Conservation (phyloP, 1,140 invertebrate genomes). For the Orchestia grillus region DNA sequence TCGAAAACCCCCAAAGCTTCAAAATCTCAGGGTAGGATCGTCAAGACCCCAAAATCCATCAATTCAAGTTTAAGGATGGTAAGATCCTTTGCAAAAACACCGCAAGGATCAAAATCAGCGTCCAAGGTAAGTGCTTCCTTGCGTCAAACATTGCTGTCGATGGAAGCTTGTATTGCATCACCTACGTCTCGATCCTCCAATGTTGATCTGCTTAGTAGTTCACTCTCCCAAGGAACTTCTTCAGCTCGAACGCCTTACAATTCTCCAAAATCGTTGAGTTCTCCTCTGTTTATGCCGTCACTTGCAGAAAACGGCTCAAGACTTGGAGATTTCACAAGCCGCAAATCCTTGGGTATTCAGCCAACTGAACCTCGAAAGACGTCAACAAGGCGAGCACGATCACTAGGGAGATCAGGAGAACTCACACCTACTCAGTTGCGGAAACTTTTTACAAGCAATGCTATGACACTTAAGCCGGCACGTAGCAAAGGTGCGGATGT, state of each 20-base stretch:
- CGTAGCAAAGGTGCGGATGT: neutral
- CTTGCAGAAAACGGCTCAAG: slow-evolving; percentile 29
- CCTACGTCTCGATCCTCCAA: neutral
- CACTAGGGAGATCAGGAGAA: neutral
- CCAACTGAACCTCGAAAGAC: neutral
- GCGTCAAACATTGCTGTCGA: neutral
- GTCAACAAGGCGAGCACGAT: slow-evolving; percentile 5
- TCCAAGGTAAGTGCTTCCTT: neutral
- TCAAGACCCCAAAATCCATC: neutral
- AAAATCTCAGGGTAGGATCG: neutral
- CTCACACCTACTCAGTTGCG: slow-evolving; percentile 8
- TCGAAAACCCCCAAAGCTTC: neutral
- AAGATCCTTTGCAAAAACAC: neutral
- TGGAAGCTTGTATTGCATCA: neutral
- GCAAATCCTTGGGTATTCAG: slow-evolving; percentile 20
- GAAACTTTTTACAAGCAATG: neutral
- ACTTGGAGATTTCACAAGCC: slow-evolving; percentile 25
- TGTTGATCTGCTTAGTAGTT: neutral
- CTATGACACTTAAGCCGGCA: neutral
- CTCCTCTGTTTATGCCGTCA: slow-evolving; percentile 5
- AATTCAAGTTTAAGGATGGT: neutral
- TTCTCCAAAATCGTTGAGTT: neutral
- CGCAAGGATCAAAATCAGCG: neutral
- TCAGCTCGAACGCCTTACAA: neutral
- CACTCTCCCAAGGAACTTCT: neutral